Conservation (phyloP, 2,888 invertebrate genomes). For the Leptura quadrifasciata region DNA sequence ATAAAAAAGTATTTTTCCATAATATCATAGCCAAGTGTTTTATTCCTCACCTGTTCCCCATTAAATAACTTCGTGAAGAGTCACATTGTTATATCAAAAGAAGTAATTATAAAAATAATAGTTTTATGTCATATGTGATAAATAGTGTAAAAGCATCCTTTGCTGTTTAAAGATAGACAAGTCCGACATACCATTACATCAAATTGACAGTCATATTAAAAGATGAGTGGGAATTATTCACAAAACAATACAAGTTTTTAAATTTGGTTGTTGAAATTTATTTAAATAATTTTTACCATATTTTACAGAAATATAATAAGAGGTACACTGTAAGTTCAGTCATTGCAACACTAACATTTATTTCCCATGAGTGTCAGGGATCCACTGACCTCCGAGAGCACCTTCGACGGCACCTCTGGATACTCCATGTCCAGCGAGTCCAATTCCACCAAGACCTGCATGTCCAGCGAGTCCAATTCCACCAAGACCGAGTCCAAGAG, state of each 20-base stretch:
- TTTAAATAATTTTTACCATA: conserved; percentile 39
- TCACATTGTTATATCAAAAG: too few relatives aligned
- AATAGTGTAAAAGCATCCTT: too few relatives aligned
- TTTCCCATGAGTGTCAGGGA: conserved; percentile 61
- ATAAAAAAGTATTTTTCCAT: too few relatives aligned
- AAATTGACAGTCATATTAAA: neutral
- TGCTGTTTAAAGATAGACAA: too few relatives aligned
- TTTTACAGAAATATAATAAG: conserved; percentile 38
- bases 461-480: conserved; percentile 30
- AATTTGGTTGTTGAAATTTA: conserved; percentile 25
- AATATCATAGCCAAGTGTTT: too few relatives aligned
- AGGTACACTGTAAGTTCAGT: conserved; percentile 38
- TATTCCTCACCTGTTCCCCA: too few relatives aligned
- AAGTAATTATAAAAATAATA: too few relatives aligned
- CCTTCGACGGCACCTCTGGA: conserved; percentile 54
- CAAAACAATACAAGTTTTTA: neutral
- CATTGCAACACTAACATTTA: conserved; percentile 47
- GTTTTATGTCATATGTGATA: too few relatives aligned
- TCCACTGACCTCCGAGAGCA: conserved; percentile 64
- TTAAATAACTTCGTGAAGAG: too few relatives aligned
- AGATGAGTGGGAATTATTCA: neutral
- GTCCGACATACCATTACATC: neutral
- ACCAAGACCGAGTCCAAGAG: conserved; percentile 35
- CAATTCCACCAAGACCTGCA: conserved; percentile 39
- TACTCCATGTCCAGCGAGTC: conserved; percentile 26